These are phyloP conservation scores for Eilema caniola DNA, from an alignment of 2,888 invertebrate species.

Conservation along the genomic window DNA sequence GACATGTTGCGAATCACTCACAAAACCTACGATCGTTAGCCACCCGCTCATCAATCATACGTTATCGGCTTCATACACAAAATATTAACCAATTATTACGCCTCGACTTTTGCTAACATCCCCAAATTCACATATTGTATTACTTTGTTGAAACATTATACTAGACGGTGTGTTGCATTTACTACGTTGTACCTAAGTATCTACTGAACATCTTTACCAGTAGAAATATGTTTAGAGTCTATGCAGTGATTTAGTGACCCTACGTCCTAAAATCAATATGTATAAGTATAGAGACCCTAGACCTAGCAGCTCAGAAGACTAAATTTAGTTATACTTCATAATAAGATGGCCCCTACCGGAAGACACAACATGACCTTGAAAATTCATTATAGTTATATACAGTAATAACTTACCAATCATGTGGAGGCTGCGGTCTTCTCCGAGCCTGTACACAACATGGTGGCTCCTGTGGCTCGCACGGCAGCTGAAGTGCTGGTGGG, in stretches of 20 bases:
- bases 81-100: constrained; percentile 80
- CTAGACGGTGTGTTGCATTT: neutral
- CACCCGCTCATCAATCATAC: constrained; percentile 77
- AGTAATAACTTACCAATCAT: constrained; percentile 84
- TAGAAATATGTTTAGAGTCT: neutral
- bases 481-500: constrained; percentile 81
- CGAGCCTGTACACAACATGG: constrained; percentile 87
- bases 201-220: neutral
- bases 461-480: constrained; percentile 82
- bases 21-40: constrained; percentile 65
- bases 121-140: constrained; percentile 49
- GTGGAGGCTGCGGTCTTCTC: constrained; percentile 86
- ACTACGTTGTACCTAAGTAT: neutral
- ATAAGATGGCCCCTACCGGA: neutral
- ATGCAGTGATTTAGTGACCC: neutral
- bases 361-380: constrained; percentile 10
- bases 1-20: constrained; percentile 38
- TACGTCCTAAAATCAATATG: neutral
- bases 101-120: constrained; percentile 62
- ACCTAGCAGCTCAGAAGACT: neutral
- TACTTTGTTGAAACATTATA: neutral
- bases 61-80: constrained; percentile 78
- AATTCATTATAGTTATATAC: neutral
- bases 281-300: neutral
- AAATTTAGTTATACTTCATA: neutral